Evolutionary conservation across 35 echinoderm and acorn worm species (phyloP).

Genomic region (Strongylocentrotus purpuratus): DNA sequence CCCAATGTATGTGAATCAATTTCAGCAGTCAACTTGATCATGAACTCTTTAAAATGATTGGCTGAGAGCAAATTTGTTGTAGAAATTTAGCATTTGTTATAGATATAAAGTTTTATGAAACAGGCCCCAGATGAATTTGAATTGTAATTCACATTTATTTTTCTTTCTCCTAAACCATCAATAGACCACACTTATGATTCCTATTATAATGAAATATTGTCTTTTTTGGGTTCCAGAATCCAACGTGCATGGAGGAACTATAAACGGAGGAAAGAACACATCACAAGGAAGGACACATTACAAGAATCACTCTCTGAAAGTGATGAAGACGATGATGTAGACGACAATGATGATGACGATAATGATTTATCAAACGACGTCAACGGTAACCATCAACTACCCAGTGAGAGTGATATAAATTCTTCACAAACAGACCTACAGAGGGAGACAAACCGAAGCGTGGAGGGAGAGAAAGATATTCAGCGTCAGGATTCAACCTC

Average conservation of each 20-base stretch:
- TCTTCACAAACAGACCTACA: background rate
- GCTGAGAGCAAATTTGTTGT: too few species aligned
- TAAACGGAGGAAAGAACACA: constrained; percentile 29
- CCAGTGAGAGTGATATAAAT: background rate
- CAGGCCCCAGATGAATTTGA: too few species aligned
- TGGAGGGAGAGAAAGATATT: background rate
- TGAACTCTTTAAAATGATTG: too few species aligned
- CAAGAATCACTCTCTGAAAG: background rate
- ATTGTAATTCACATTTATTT: too few species aligned
- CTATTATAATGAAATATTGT: background rate
- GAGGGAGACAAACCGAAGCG: constrained; percentile 39
- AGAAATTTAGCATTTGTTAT: too few species aligned
- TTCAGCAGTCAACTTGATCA: too few species aligned
- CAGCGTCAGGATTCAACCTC: constrained; percentile 23
- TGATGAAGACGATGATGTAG: constrained; percentile 39
- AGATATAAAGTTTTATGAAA: too few species aligned
- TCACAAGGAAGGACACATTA: background rate
- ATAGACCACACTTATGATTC: too few species aligned
- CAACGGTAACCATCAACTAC: background rate
- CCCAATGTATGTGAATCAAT: too few species aligned
- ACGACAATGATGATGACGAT: constrained; percentile 44
- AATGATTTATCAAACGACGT: background rate
- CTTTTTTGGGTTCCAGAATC: constrained; percentile 24
- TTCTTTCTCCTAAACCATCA: too few species aligned
- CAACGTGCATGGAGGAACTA: constrained; percentile 75